Evolutionary conservation across 2,888 invertebrate species (phyloP), one percentile per base, ranked within the genome.

Genomic region (Hipparchia semele): DNA sequence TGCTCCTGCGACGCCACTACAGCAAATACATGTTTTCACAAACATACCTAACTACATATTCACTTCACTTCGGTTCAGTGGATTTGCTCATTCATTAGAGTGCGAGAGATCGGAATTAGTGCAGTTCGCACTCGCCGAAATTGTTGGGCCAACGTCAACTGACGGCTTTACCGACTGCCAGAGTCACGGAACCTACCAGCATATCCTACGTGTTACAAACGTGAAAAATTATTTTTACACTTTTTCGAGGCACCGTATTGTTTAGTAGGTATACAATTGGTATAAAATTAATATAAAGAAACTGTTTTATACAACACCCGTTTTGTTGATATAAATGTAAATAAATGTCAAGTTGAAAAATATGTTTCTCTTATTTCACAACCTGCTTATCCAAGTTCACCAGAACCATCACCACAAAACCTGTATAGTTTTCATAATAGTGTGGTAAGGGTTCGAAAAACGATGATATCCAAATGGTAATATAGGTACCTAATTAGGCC

Each of bases 251-350:
- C 92, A 92, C 92, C 84, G 82, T 84, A 82, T 58, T 23, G 13
- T 88, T 88, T 88, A 87, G 87, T 90, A 88, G 85, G 82, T 89
- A 87, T 90, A 89, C 87, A 88, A 90, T 88, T 88, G 90, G 89
- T 90, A 89, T 87, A 84, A 84, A 87, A 87, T 87, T 85, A 80
- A 83, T 81, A 81, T 82, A 91, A 89, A 88, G 86, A 8, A 91
- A 91, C 91, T 91, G 92, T 94, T 94, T 94, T 94, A 94, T 94
- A 94, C 94, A 94, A 94, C 94, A 94, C 92, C 93, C 91, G 91
- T 94, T 94, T 94, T 94, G 94, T 94, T 94, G 92, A 94, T 91
- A 93, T 94, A 89, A 90, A 94, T 94, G 94, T 94, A 94, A 94
- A 94, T 94, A 94, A 93, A 94, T 94, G 94, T 94, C 94, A 94